Evolutionary conservation across 2,888 invertebrate species (phyloP), one percentile per base, ranked within the genome.

Genomic region (Drosophila villosipedis): DNA sequence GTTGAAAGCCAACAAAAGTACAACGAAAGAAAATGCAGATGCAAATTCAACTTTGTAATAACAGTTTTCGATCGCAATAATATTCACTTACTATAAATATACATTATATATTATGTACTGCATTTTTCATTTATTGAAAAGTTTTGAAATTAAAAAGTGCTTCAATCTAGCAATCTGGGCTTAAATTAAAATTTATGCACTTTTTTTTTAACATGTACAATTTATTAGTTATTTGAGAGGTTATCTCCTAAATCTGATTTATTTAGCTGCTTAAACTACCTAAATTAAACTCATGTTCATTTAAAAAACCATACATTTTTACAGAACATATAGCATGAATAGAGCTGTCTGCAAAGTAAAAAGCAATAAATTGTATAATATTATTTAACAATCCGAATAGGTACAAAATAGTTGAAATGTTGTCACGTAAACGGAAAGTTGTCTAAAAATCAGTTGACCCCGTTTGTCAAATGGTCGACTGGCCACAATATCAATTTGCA

Each of bases 401-500:
- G 43, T 50, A 41, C n/a, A 58, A 47, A 55, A 66, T 76, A 57
- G 68, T 76, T 82, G 60, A 69, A 73, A 82, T 84, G 70, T 76
- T 82, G 73, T 72, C 76, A 57, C 68, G 62, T 69, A 61, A 79
- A 68, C 77, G 62, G 76, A 71, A 66, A 70, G 76, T 78, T 75
- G 74, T 49, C 73, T 55, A 73, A 70, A 82, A 76, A 81, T 68
- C 69, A 64, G 57, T 65, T 68, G 74, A 68, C 68, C 81, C 53
- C 62, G 43, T 81, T 78, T 55, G 70, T 62, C 64, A 80, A 79
- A 57, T 74, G 55, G 58, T 65, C 35, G 57, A 55, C 76, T 64
- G 39, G 57, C 68, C 64, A 71, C 80, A 84, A 83, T 78, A 84
- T 85, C 88, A 83, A 85, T 85, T 88, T 85, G 85, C 80, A 70